A percentile compares a stretch with the other conserved stretches of the same genome.
Evolutionary conservation across 92 coral and sea anemone species (phyloP).

Genomic region (Muricea muricata): DNA sequence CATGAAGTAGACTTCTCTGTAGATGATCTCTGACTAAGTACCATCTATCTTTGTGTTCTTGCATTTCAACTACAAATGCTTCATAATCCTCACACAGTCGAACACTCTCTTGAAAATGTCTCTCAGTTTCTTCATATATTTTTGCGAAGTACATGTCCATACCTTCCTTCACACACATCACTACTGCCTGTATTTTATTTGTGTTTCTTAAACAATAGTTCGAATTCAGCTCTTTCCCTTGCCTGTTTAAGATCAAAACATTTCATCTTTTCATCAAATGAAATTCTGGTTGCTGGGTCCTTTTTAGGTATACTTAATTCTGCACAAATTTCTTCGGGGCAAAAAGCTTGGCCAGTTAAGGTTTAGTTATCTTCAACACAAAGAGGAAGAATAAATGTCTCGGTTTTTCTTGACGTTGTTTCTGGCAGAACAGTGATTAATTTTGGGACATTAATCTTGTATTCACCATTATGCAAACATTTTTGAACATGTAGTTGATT

Average conservation of each 20-base stretch:
- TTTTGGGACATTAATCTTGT: slow-evolving; percentile 44
- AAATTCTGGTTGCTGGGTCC: slow-evolving; percentile 17
- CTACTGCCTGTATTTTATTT: too few species aligned
- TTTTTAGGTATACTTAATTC: slow-evolving; percentile 35
- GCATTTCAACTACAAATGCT: slow-evolving; percentile 7
- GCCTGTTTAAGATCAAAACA: not conserved
- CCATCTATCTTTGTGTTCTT: not conserved
- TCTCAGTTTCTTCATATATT: not conserved
- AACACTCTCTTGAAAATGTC: not conserved
- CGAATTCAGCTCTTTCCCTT: not conserved
- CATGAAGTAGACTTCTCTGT: slow-evolving; percentile 42
- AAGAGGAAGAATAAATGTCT: slow-evolving; percentile 26
- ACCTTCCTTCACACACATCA: too few species aligned
- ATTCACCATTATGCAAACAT: slow-evolving; percentile 9
- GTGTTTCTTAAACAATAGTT: not conserved
- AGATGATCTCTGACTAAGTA: slow-evolving; percentile 43
- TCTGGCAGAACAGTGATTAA: not conserved
- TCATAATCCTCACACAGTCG: not conserved
- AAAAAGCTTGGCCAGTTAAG: slow-evolving; percentile 31
- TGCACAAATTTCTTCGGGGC: slow-evolving; percentile 30
- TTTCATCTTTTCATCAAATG: not conserved
- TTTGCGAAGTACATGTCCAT: not conserved
- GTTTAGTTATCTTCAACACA: slow-evolving; percentile 43
- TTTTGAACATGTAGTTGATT: not conserved
- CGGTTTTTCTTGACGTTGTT: slow-evolving; percentile 5